Evolutionary conservation across 2,888 invertebrate species (phyloP).

Genomic region (Epirrhoe tristata): DNA sequence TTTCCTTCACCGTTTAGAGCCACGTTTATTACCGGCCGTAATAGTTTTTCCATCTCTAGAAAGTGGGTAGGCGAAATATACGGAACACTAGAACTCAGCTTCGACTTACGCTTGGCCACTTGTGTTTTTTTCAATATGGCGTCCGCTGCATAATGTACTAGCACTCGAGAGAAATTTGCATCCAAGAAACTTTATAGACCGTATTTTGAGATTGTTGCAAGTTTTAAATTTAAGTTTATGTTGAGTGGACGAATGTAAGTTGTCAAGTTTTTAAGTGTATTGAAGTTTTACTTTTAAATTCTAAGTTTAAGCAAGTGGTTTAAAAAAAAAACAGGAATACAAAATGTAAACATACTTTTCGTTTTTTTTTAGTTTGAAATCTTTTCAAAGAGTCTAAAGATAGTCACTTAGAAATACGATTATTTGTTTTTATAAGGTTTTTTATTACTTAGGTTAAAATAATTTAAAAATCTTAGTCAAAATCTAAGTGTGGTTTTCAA

Average conservation of each 20-base stretch:
- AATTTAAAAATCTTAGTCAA: no score
- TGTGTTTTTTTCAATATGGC: constrained; percentile 38
- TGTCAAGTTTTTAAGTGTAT: constrained; percentile 1
- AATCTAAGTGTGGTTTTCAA: no score
- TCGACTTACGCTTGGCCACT: constrained; percentile 10
- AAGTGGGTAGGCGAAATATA: no score
- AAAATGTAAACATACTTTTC: no score
- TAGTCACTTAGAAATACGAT: no score
- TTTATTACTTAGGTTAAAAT: no score
- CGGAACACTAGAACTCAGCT: constrained; percentile 1
- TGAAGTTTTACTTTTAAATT: constrained; percentile 1
- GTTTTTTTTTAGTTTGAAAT: no score
- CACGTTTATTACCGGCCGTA: no score
- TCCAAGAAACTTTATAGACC: constrained; percentile 28
- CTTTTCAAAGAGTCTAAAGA: no score
- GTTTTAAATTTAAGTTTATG: constrained; percentile 27
- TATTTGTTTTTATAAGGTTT: no score
- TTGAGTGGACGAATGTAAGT: constrained; percentile 21
- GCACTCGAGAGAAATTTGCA: constrained; percentile 40
- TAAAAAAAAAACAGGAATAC: neutral
- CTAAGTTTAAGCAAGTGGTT: neutral
- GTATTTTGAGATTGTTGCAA: constrained; percentile 27
- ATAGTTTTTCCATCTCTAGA: no score
- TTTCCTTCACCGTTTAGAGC: no score
- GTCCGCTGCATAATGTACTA: constrained; percentile 36